These are phyloP conservation scores for Hapalemur alaotrensis DNA, from an alignment of 2,797 vertebrate species.

Conservation along the genomic window DNA sequence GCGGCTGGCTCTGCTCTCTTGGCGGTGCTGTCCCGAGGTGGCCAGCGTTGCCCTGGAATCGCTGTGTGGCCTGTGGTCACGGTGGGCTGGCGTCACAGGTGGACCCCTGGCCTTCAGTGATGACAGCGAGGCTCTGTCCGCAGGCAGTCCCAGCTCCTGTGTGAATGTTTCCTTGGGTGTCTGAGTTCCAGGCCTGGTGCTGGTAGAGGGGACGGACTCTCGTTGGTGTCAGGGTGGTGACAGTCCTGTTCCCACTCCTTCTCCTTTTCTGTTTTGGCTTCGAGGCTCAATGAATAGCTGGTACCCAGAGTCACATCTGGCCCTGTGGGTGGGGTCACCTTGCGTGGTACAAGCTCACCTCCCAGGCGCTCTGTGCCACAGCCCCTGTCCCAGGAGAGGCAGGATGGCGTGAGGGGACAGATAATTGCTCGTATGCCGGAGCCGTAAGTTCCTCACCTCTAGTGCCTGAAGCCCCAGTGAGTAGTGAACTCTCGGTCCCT, in stretches of 20 bases:
- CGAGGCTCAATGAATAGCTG: background rate
- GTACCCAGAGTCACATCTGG: background rate
- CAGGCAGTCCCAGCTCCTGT: fast-evolving
- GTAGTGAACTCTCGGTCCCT: fast-evolving
- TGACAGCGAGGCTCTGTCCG: fast-evolving
- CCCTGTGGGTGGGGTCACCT: fast-evolving
- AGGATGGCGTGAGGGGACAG: no score
- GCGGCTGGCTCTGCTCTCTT: background rate
- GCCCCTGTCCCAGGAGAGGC: no score
- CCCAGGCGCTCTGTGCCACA: no score
- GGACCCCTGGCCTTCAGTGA: fast-evolving
- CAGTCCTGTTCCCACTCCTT: background rate
- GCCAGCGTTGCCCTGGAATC: fast-evolving
- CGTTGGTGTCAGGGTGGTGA: fast-evolving
- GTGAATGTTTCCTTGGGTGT: background rate
- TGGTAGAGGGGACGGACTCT: background rate
- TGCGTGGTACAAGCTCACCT: background rate
- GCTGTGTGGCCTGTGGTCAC: fast-evolving
- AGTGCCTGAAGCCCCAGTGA: fast-evolving
- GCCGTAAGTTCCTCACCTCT: background rate
- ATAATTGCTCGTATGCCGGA: background rate
- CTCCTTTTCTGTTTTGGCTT: background rate
- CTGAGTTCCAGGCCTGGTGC: background rate
- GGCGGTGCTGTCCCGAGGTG: fast-evolving
- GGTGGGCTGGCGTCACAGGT: fast-evolving